Conservation (phyloP, 2,888 invertebrate species). For the Hipparchia sbordonii region DNA sequence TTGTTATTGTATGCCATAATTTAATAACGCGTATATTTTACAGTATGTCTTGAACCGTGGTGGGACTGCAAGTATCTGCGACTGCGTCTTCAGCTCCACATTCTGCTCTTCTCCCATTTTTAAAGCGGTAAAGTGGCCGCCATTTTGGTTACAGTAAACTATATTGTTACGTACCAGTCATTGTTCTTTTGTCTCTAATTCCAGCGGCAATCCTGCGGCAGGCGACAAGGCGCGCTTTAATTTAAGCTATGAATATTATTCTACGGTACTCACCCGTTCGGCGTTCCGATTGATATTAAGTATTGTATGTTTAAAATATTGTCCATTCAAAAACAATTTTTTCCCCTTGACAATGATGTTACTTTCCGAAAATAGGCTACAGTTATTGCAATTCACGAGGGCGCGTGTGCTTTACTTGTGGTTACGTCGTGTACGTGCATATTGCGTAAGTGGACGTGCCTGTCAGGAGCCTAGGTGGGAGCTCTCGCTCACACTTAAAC, state of each 20-base stretch:
- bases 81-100: neutral
- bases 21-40: neutral
- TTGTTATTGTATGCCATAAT: neutral
- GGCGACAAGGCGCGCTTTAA: no score
- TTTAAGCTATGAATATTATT: neutral
- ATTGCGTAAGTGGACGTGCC: no score
- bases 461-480: no score
- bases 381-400: no score
- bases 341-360: neutral
- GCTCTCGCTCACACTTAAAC: no score
- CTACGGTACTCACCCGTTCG: slow-evolving; percentile 5
- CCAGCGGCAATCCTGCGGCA: neutral
- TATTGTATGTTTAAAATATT: neutral
- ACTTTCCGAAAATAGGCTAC: neutral
- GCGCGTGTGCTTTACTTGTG: no score
- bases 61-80: no score
- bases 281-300: neutral
- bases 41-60: no score
- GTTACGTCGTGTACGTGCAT: no score
- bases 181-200: neutral
- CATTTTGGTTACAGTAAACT: neutral
- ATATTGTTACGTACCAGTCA: neutral
- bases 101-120: neutral
- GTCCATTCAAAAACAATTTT: neutral
- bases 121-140: neutral